Evolutionary conservation across 2,113 vertebrate species (phyloP), one percentile per base, ranked within the genome.

Genomic region (Poeciliopsis turrubarensis): DNA sequence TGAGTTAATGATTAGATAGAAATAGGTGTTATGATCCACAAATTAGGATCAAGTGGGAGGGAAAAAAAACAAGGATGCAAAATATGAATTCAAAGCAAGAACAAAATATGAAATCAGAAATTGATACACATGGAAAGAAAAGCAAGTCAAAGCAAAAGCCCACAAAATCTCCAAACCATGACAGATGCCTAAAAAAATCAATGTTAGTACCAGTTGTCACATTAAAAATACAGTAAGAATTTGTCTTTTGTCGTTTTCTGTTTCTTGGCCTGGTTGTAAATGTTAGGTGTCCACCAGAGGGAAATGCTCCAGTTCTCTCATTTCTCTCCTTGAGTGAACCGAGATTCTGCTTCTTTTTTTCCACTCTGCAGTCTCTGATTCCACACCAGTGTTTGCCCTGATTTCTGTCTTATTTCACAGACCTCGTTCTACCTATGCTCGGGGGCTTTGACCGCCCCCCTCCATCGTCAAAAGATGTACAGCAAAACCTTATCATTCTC

Each of bases 281-380:
- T 65, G 76, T 68, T 72, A 11, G 82, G 85, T 82, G 85, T 87
- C 89, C 86, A 87, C 77, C 0, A 79, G 86, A 87, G 75, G 79
- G 47, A 85, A 86, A 88, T 82, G 89, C 89, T 91, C 86, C 85
- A 90, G 60, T 89, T 89, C 84, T 84, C 73, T 32, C 72, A 86
- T 92, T 92, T 92, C 81, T 88, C 81, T 88, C 83, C 88, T 83
- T 84, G 82, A 88, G 39, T 68, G 77, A 86, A 70, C 75, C 80
- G 77, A 82, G 41, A 79, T 82, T 57, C 66, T 61, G 71, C 73
- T 25, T 19, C 66, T 57, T 60, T 39, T 71, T 63, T 71, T 41
- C 51, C 72, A 14, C 74, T 34, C 64, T 65, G 11, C 68, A 37
- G 39, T 70, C 39, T 65, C 67, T 65, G 57, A 75, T 61, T 77